Conservation (phyloP, 1,140 invertebrate genomes). For the Druon quercuslanigerum region DNA sequence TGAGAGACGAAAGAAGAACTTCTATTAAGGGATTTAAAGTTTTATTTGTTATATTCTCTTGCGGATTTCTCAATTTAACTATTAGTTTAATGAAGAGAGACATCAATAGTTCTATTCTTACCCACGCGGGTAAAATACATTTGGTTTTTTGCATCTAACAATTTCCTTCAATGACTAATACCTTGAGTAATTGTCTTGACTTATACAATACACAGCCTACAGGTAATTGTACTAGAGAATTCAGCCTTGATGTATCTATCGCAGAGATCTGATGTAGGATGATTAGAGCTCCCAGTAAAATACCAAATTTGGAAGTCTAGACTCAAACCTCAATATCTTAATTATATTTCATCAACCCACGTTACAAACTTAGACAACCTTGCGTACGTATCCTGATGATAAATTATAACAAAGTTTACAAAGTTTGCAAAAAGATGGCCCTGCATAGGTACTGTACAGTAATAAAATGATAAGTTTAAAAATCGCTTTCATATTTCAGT, state of each 20-base stretch:
- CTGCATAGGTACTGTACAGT: no score
- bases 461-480: no score
- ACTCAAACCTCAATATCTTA: no score
- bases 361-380: no score
- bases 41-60: neutral
- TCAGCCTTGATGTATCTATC: neutral
- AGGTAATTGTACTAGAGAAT: neutral
- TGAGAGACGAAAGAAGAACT: no score
- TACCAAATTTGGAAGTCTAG: neutral
- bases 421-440: no score
- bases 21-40: neutral
- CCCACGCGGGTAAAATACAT: neutral
- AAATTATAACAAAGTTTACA: no score
- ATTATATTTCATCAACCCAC: no score
- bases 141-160: neutral
- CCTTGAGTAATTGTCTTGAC: constrained; percentile 5
- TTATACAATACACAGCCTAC: constrained; percentile 7
- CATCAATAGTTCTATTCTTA: neutral
- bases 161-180: constrained; percentile 3
- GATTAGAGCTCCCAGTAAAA: neutral
- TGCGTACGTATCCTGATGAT: no score
- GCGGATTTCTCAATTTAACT: constrained; percentile 9
- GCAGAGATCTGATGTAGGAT: neutral
- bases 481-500: no score
- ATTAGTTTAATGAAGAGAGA: no score